Conservation (phyloP, 2,888 invertebrate genomes). For the Uloborus plumipes region DNA sequence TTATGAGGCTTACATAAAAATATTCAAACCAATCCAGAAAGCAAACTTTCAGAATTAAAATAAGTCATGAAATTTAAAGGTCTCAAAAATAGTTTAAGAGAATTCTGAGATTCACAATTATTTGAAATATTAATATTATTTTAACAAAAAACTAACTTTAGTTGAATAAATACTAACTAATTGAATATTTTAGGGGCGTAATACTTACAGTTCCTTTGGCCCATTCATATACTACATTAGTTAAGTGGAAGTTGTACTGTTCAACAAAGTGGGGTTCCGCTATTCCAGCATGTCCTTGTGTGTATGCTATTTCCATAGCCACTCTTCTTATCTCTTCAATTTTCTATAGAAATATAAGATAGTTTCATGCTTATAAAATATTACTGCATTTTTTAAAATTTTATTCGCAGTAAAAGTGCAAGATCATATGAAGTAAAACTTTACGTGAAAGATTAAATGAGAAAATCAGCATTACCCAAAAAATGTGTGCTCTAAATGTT, state of each 20-base stretch:
- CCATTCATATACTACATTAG: slow-evolving; percentile 96
- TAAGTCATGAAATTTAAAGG: slow-evolving; percentile 76
- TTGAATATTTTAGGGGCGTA: neutral
- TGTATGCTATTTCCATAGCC: slow-evolving; percentile 78
- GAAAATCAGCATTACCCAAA: too few relatives aligned
- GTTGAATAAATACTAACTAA: neutral
- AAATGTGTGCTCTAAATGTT: too few relatives aligned
- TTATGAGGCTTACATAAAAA: too few relatives aligned
- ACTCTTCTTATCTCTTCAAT: slow-evolving; percentile 80
- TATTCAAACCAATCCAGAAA: too few relatives aligned
- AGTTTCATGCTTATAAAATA: too few relatives aligned
- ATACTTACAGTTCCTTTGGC: slow-evolving; percentile 83
- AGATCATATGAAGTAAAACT: neutral
- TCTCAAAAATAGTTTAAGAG: slow-evolving; percentile 72
- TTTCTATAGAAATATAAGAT: slow-evolving; percentile 74
- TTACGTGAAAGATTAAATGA: neutral
- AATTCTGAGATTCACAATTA: neutral
- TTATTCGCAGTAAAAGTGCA: too few relatives aligned
- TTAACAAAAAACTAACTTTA: neutral
- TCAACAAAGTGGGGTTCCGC: slow-evolving; percentile 75
- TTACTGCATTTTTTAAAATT: too few relatives aligned
- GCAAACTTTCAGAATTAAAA: too few relatives aligned
- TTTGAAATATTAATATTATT: neutral
- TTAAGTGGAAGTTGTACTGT: slow-evolving; percentile 88
- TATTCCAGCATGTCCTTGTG: slow-evolving; percentile 79